Conservation (phyloP, 2,113 vertebrate genomes). For the Gambusia affinis region DNA sequence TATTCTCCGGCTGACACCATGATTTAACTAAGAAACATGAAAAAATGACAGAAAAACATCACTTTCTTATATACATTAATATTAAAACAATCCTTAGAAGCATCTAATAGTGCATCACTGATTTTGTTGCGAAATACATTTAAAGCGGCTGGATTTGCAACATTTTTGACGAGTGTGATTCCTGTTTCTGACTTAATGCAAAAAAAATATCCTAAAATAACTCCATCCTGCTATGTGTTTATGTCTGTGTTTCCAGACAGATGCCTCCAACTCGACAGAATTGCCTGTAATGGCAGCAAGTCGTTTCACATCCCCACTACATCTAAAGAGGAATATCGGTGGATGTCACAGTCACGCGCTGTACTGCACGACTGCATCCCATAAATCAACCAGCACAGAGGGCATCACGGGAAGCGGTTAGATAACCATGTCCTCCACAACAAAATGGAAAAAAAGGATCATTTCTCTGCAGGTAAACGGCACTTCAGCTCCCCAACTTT, state of each 20-base stretch:
- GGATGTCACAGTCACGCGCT: constrained; percentile 2
- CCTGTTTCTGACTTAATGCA: background rate
- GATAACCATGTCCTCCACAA: constrained; percentile 13
- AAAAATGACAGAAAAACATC: too few relatives aligned
- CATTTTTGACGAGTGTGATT: background rate
- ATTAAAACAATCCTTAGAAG: too few relatives aligned
- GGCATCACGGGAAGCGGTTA: constrained; percentile 1
- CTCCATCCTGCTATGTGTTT: background rate
- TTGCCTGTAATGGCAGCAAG: constrained; percentile 2
- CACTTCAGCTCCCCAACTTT: constrained; percentile 30
- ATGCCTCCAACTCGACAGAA: background rate
- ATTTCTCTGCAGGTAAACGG: constrained; percentile 33
- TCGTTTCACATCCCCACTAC: background rate
- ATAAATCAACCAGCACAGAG: constrained; percentile 8
- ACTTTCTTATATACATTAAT: too few relatives aligned
- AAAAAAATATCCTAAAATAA: background rate
- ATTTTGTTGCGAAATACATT: too few relatives aligned
- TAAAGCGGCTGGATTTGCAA: background rate
- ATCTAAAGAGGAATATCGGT: background rate
- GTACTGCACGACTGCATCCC: background rate
- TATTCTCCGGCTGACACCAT: too few relatives aligned
- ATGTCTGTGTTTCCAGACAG: background rate
- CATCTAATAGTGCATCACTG: too few relatives aligned
- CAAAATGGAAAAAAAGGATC: constrained; percentile 23
- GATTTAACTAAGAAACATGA: too few relatives aligned